Evolutionary conservation across 2,797 vertebrate genomes (phyloP), one percentile per base, ranked within the genome.

Genomic region (Caiman crocodilus): DNA sequence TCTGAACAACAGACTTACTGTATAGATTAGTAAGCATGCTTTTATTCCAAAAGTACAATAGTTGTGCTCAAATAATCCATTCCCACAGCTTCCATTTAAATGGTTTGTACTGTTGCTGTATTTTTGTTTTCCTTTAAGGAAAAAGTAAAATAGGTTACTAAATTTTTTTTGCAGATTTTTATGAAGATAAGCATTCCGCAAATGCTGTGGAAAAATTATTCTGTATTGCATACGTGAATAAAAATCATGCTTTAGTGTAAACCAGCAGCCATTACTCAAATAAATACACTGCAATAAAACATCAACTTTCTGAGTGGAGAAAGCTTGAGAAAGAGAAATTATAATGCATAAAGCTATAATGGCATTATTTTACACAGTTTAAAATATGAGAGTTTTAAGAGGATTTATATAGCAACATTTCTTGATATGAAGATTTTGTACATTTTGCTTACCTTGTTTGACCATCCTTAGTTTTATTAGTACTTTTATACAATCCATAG

Each of bases 401-500:
- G 18, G 18, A 59, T 35, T 58, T 25, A 77, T 25, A 23, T 8
- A 9, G 30, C 30, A 60, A 61, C 7, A 8, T 10, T 74, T 74
- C 21, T 11, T 35, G 15, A 14, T 42, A 12, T 28, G 23, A 59
- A 78, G 16, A 35, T 17, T 77, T 18, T 60, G 32, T 78, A 60
- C 2, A 25, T 58, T 60, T 42, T 61, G 13, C 77, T 91, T 95
- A 94, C 98, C 98, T 98, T 92, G 93, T 98, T 96, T 98, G 96
- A 85, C 98, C 98, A 64, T 92, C 89, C 76, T 95, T 97, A 84
- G 97, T 98, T 93, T 86, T 98, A 89, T 98, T 98, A 3, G 92
- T 98, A 93, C 98, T 98, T 96, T 95, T 98, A 93, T 98, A 98
- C 91, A 98, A 98, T 17, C 98, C 98, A 94, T 97, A 92, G 89